Percentiles rank a stretch among this genome's conserved stretches.
These are phyloP conservation scores for Chrosomus eos DNA, from an alignment of 2,797 vertebrate species.

Conservation along the genomic window DNA sequence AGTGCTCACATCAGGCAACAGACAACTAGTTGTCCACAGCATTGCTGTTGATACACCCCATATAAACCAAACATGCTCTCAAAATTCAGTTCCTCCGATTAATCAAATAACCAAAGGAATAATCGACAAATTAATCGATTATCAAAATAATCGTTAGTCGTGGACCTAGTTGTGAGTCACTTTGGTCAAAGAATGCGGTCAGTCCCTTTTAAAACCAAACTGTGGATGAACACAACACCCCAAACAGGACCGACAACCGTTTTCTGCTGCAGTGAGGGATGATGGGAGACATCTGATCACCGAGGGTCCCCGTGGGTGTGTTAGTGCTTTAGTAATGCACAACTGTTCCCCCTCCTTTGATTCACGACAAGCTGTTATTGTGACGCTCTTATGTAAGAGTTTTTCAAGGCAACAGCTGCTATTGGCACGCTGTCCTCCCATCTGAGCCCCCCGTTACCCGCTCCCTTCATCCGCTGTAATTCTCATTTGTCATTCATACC, in stretches of 20 bases:
- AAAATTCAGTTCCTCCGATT: background rate
- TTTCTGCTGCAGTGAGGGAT: background rate
- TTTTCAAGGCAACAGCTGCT: constrained; percentile 58
- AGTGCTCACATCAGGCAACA: background rate
- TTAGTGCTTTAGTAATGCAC: constrained; percentile 38
- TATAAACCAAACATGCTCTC: background rate
- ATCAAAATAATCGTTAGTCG: background rate
- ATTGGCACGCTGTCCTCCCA: constrained; percentile 47
- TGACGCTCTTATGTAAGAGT: constrained; percentile 53
- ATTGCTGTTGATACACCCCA: background rate
- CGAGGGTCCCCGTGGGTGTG: background rate
- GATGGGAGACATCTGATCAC: constrained; percentile 27
- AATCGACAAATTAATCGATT: background rate
- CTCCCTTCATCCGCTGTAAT: constrained; percentile 51
- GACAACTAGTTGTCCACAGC: background rate
- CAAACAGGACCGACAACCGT: background rate
- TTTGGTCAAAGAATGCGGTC: background rate
- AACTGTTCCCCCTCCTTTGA: constrained; percentile 28
- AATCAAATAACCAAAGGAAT: background rate
- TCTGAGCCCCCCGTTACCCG: constrained; percentile 29
- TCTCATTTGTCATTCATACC: constrained; percentile 51
- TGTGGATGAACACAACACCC: background rate
- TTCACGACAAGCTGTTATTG: constrained; percentile 44
- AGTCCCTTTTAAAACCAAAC: background rate
- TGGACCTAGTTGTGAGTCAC: background rate